Base-by-base conservation (phyloP, 2,888 invertebrate genomes). In the Dexiosoma caninum region DNA sequence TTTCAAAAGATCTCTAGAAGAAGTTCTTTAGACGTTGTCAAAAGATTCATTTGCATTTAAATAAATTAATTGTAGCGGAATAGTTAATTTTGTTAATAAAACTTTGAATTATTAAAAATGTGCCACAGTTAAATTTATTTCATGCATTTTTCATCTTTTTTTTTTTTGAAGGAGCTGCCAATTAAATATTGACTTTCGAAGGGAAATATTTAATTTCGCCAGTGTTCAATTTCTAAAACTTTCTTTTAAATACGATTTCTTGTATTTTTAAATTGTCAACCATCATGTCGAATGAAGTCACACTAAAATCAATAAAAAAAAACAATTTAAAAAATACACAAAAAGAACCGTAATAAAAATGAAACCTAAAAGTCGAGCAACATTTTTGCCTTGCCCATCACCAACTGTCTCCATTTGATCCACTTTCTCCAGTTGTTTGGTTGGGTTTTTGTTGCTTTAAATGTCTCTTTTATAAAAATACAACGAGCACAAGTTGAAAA, bases 391-490 rank as follows among this genome's bases (percentile, higher is more conserved):
- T 70, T 64, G 42, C 74, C 69, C 78, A 79, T 78, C 59, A n/a
- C n/a, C n/a, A 76, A 66, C 71, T 81, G 77, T 76, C 42, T 23
- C 14, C n/a, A 72, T 66, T 37, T 27, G 27, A 59, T 64, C 59
- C 59, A 59, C 66, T 77, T 69, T 76, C 74, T 77, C 81, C 53
- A 27, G 35, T 23, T 44, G 1, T 21, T 3, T 12, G 53, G 30
- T 16, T 44, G n/a, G 32, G 12, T 71, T 44, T 7, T n/a, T 19
- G 30, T 40, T 55, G 49, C 53, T 62, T 62, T 35, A 67, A 55
- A n/a, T 42, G 10, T 64, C 55, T 46, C 32, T 46, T 49, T 62
- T 21, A 30, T 19, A 44, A 27, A 27, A 27, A n/a, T n/a, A n/a
- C n/a, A n/a, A n/a, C n/a, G n/a, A n/a, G n/a, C n/a, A n/a, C n/a